A percentile compares a stretch with the other conserved stretches of the same genome.
Evolutionary conservation across 2,888 invertebrate species (phyloP).

Genomic region (Nephrocerus scutellatus): DNA sequence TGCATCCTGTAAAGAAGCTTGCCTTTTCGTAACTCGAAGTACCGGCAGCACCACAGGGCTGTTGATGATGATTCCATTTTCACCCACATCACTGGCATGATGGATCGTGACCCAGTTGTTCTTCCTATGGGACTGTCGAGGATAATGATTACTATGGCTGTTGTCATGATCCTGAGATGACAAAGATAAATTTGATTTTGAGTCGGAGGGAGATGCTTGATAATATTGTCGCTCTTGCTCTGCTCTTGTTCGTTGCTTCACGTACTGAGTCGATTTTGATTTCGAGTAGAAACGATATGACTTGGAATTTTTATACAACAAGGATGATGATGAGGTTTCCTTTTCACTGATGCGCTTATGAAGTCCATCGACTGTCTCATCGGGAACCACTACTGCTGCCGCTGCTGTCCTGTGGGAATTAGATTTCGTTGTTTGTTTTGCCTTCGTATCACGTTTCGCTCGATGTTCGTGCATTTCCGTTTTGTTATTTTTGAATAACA

Average conservation of each 20-base stretch:
- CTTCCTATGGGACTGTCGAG: slow-evolving; percentile 13
- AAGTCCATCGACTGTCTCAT: slow-evolving; percentile 17
- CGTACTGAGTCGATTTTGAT: slow-evolving; percentile 24
- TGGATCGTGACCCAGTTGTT: slow-evolving; percentile 9
- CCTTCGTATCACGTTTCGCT: slow-evolving; percentile 24
- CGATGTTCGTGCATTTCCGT: slow-evolving; percentile 23
- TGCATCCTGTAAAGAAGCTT: slow-evolving; percentile 21
- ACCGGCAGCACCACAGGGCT: neutral
- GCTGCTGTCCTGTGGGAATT: slow-evolving; percentile 21
- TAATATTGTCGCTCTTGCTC: slow-evolving; percentile 22
- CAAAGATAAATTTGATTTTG: slow-evolving; percentile 45
- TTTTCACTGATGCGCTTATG: slow-evolving; percentile 9
- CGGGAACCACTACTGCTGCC: slow-evolving; percentile 4
- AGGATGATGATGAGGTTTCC: too few relatives aligned
- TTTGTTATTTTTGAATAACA: slow-evolving; percentile 23
- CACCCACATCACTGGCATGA: slow-evolving; percentile 13
- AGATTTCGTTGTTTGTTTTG: too few relatives aligned
- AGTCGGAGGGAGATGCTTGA: too few relatives aligned
- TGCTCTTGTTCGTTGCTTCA: slow-evolving; percentile 34
- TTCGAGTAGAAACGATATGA: slow-evolving; percentile 22
- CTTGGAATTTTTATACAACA: slow-evolving; percentile 22
- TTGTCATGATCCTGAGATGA: slow-evolving; percentile 29
- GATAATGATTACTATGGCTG: slow-evolving; percentile 13
- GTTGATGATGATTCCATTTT: neutral
- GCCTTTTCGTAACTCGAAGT: slow-evolving; percentile 21